Evolutionary conservation across 1,140 invertebrate genomes (phyloP).

Genomic region (Neoseiulus cucumeris): DNA sequence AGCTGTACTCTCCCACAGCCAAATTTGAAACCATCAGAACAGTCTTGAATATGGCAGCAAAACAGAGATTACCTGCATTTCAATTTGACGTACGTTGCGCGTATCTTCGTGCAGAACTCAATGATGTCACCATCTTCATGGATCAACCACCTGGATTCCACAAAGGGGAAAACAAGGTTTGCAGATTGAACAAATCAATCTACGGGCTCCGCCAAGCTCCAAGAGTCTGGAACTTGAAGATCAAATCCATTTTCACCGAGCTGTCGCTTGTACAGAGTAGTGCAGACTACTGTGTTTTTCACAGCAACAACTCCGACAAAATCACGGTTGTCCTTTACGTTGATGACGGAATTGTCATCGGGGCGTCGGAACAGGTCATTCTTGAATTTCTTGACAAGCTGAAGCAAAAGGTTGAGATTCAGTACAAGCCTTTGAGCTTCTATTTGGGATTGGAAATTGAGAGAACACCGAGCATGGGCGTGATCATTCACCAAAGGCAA

Average conservation of each 20-base stretch:
- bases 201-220: constrained; percentile 18
- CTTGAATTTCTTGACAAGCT: neutral
- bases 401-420: neutral
- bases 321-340: neutral
- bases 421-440: neutral
- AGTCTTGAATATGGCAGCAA: neutral
- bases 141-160: constrained; percentile 12
- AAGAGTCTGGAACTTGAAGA: too few relatives aligned
- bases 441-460: too few relatives aligned
- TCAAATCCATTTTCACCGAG: too few relatives aligned
- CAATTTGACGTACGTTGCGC: constrained; percentile 1
- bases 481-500: neutral
- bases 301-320: neutral
- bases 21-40: neutral
- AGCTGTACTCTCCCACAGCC: constrained; percentile 25
- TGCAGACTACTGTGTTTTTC: too few relatives aligned
- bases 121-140: too few relatives aligned
- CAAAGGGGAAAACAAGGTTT: neutral
- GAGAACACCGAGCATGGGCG: neutral
- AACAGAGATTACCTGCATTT: neutral
- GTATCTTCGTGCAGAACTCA: constrained; percentile 13
- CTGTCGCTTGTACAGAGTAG: too few relatives aligned
- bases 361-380: neutral
- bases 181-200: constrained; percentile 13
- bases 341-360: neutral